These are phyloP conservation scores for Malurus cyaneus DNA, from an alignment of 2,113 vertebrate species.

Conservation along the genomic window DNA sequence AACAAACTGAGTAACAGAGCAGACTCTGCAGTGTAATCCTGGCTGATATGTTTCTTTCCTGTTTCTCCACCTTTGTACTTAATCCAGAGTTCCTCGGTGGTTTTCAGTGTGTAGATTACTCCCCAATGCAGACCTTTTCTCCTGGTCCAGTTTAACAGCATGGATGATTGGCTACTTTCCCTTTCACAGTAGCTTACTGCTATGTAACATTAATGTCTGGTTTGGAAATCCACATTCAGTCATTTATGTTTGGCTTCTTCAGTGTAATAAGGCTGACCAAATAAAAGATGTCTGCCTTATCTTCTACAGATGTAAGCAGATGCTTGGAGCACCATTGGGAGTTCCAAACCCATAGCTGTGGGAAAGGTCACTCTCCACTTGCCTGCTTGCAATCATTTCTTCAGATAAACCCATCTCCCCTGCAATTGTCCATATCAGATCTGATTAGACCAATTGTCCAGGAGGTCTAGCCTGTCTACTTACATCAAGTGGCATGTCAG, in stretches of 20 bases:
- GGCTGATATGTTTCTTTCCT: neutral
- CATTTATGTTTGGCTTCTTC: neutral
- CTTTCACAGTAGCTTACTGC: neutral
- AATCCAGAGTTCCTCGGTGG: neutral
- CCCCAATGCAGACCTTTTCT: neutral
- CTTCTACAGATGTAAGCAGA: neutral
- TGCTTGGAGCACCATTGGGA: neutral
- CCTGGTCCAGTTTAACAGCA: neutral
- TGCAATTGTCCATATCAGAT: neutral
- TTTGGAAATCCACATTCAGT: neutral
- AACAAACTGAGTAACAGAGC: neutral
- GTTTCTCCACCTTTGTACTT: neutral
- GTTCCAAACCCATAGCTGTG: neutral
- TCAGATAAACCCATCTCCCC: neutral
- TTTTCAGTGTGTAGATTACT: neutral
- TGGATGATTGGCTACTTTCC: neutral
- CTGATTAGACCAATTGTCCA: neutral
- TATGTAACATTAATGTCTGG: neutral
- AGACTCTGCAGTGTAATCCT: neutral
- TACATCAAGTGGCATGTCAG: neutral
- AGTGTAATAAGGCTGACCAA: neutral
- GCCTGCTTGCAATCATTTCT: neutral
- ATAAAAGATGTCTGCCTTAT: neutral
- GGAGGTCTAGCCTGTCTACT: neutral
- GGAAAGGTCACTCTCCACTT: neutral